phyloP scores from a whole-genome alignment of 2,113 vertebrate genomes.

The Atlantisia rogersi region DNA sequence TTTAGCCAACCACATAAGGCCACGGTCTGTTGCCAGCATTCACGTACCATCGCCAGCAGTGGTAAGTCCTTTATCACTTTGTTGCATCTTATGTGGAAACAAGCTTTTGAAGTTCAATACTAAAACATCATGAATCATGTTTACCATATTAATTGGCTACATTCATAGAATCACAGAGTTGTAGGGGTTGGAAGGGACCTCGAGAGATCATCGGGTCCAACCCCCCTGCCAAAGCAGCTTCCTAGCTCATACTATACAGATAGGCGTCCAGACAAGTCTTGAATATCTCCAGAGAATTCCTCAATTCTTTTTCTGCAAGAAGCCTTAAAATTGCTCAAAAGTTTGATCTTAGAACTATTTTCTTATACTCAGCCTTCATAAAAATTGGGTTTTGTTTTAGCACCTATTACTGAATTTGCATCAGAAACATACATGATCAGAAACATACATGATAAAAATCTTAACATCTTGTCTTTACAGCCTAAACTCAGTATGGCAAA shows the following conservation, averaged over 20 bases:
- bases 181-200: too few relatives aligned
- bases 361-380: background rate
- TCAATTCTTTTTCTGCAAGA: background rate
- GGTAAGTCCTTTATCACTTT: slow-evolving; percentile 76
- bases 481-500: slow-evolving; percentile 99
- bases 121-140: background rate
- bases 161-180: too few relatives aligned
- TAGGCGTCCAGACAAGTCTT: too few relatives aligned
- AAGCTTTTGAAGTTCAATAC: background rate
- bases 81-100: background rate
- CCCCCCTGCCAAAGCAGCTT: too few relatives aligned
- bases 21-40: slow-evolving; percentile 96
- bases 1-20: slow-evolving; percentile 97
- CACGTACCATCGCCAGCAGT: slow-evolving; percentile 98
- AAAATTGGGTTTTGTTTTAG: background rate
- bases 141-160: background rate
- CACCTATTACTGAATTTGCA: background rate
- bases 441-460: background rate
- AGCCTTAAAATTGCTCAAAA: background rate
- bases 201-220: too few relatives aligned
- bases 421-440: background rate
- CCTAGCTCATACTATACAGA: too few relatives aligned
- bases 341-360: background rate
- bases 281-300: background rate
- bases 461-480: slow-evolving; percentile 73